Evolutionary conservation across 2,797 vertebrate genomes (phyloP).

Genomic region (Botia kubotai): DNA sequence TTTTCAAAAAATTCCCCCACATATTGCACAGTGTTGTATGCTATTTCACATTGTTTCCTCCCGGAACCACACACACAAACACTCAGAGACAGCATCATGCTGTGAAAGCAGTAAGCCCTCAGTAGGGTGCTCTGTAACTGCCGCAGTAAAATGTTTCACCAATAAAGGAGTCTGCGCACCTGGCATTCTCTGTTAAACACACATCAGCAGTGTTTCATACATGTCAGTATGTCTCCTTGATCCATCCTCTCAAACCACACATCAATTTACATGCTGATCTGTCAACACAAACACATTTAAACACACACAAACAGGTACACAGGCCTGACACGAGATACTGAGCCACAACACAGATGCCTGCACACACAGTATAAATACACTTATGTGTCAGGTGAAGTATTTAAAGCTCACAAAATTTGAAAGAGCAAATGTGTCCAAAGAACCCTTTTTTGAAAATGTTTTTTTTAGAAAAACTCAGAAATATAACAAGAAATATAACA

Average conservation of each 20-base stretch:
- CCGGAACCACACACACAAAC: constrained; percentile 59
- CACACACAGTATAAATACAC: background rate
- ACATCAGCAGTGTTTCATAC: constrained; percentile 71
- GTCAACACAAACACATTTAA: constrained; percentile 31
- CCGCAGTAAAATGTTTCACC: constrained; percentile 86
- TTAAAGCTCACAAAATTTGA: background rate
- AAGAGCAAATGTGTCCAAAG: background rate
- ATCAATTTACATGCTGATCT: constrained; percentile 41
- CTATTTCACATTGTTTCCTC: constrained; percentile 27
- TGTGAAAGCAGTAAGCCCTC: constrained; percentile 75
- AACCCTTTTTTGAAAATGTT: background rate
- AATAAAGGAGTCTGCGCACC: constrained; percentile 80
- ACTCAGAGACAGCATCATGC: constrained; percentile 61
- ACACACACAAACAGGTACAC: constrained; percentile 22
- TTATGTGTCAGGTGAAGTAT: background rate
- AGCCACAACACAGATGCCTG: background rate
- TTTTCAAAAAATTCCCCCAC: constrained; percentile 66
- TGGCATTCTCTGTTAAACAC: constrained; percentile 79
- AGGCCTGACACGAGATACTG: background rate
- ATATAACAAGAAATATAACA: background rate
- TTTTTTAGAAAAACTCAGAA: no score
- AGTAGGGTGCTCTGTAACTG: constrained; percentile 70
- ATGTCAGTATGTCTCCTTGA: constrained; percentile 27
- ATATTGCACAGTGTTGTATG: constrained; percentile 46
- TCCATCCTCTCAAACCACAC: constrained; percentile 35